Conservation (phyloP, 2,113 vertebrate species). For the Osmerus mordax region DNA sequence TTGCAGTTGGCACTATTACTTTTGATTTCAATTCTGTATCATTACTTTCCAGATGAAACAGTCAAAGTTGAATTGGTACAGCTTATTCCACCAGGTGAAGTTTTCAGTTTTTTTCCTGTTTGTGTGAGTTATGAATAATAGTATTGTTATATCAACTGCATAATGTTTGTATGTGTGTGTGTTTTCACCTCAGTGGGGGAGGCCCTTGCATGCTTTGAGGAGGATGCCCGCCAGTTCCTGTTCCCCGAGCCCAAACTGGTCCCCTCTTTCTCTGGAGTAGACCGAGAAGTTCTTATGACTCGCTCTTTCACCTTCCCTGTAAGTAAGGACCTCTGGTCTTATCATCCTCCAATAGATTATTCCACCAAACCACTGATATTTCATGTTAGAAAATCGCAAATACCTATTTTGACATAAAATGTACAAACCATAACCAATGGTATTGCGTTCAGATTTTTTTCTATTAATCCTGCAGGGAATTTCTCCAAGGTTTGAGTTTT, state of each 20-base stretch:
- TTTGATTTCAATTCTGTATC: background rate
- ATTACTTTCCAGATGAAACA: constrained; percentile 61
- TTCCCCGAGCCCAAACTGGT: constrained; percentile 77
- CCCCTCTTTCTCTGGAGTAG: constrained; percentile 62
- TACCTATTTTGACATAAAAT: no score
- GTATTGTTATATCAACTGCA: background rate
- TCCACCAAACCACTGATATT: no score
- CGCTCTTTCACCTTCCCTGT: constrained; percentile 67
- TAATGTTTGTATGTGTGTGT: constrained; percentile 5
- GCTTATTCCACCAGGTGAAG: constrained; percentile 68
- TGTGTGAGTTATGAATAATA: no score
- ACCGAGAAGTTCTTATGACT: constrained; percentile 76
- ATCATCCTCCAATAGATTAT: no score
- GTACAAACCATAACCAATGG: no score
- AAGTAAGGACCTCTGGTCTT: constrained; percentile 37
- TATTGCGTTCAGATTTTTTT: no score
- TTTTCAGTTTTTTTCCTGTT: background rate
- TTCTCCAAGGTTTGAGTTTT: constrained; percentile 79
- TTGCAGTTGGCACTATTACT: no score
- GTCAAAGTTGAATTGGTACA: constrained; percentile 76
- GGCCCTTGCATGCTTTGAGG: constrained; percentile 72
- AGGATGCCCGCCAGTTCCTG: constrained; percentile 72
- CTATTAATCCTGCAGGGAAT: constrained; percentile 65
- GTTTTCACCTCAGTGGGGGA: constrained; percentile 52
- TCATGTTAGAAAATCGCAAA: no score